These are phyloP conservation scores for Oedothorax gibbosus DNA, from an alignment of 1,140 invertebrate species.

Conservation along the genomic window DNA sequence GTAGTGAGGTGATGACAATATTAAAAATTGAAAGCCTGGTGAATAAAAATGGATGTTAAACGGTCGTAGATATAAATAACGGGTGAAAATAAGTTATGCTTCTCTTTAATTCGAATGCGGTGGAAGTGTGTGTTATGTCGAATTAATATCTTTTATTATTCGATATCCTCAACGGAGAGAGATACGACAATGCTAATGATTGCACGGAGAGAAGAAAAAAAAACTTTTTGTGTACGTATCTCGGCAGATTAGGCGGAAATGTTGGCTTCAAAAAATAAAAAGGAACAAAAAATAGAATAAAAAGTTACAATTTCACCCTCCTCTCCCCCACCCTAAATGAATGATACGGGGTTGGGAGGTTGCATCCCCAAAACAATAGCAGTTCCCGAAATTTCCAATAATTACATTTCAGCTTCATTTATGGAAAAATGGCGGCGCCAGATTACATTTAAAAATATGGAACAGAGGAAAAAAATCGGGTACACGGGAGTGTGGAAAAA, in stretches of 20 bases:
- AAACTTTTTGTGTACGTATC: slow-evolving; percentile 42
- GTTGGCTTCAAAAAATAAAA: slow-evolving; percentile 26
- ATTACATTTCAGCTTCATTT: slow-evolving; percentile 59
- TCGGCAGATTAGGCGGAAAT: slow-evolving; percentile 54
- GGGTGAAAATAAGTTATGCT: no score
- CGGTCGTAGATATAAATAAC: no score
- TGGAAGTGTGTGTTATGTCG: slow-evolving; percentile 53
- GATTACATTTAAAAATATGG: slow-evolving; percentile 37
- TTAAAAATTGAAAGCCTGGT: no score
- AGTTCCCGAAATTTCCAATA: slow-evolving; percentile 53
- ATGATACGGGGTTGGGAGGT: slow-evolving; percentile 16
- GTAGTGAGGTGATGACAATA: no score
- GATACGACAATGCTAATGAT: slow-evolving; percentile 51
- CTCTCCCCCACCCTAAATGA: not conserved
- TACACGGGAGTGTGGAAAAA: slow-evolving; percentile 6
- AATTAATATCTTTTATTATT: slow-evolving; percentile 60
- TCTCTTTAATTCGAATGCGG: no score
- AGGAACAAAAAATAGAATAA: slow-evolving; percentile 5
- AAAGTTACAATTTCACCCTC: slow-evolving; percentile 2
- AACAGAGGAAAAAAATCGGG: slow-evolving; percentile 10
- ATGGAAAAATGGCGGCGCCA: slow-evolving; percentile 57
- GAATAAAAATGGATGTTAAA: no score
- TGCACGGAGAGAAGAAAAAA: slow-evolving; percentile 17
- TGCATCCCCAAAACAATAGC: slow-evolving; percentile 39
- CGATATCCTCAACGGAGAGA: slow-evolving; percentile 37